Evolutionary conservation across 2,888 invertebrate species (phyloP).

Genomic region (Lymantria monacha): DNA sequence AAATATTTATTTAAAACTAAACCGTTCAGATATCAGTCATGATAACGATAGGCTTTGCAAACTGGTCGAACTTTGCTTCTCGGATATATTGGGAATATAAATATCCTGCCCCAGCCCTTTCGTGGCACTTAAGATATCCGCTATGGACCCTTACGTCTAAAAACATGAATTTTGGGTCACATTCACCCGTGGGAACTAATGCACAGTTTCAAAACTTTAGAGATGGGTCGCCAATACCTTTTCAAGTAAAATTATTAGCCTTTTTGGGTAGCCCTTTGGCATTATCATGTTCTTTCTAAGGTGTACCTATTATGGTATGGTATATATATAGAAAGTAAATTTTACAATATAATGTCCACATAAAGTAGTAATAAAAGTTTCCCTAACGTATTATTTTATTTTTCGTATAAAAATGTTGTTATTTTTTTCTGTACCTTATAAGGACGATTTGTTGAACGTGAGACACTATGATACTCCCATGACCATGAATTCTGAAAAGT

Average conservation of each 20-base stretch:
- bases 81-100: slow-evolving; percentile 77
- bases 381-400: too few species aligned
- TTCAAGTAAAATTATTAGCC: slow-evolving; percentile 13
- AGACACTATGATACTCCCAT: too few species aligned
- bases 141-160: slow-evolving; percentile 48
- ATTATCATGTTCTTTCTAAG: background rate
- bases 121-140: slow-evolving; percentile 74
- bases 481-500: too few species aligned
- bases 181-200: slow-evolving; percentile 49
- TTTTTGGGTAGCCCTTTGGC: slow-evolving; percentile 5
- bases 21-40: slow-evolving; percentile 32
- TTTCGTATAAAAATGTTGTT: too few species aligned
- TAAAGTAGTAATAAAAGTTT: too few species aligned
- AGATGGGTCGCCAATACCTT: slow-evolving; percentile 30
- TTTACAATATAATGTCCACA: too few species aligned
- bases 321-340: background rate
- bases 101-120: slow-evolving; percentile 70
- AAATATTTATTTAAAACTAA: too few species aligned
- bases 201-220: slow-evolving; percentile 39
- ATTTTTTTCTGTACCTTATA: too few species aligned
- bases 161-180: slow-evolving; percentile 48
- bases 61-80: slow-evolving; percentile 55
- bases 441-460: too few species aligned
- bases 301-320: too few species aligned
- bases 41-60: slow-evolving; percentile 33